Percentiles rank a stretch among this genome's conserved stretches.
Conservation (phyloP, 2,113 vertebrate genomes). For the Calonectris borealis region DNA sequence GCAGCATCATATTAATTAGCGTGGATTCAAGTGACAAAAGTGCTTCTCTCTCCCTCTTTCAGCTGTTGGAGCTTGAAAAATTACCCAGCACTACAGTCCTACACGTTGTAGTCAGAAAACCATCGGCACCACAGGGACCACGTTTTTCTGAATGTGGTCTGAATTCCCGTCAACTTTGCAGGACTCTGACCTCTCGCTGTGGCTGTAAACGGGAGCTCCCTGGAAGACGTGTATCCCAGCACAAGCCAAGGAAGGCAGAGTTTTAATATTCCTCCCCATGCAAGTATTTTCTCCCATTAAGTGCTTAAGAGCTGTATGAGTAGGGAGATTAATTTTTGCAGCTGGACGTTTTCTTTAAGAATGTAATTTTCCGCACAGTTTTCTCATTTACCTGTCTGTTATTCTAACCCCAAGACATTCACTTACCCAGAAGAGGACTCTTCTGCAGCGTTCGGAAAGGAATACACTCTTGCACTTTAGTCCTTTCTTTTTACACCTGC, state of each 20-base stretch:
- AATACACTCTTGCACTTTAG: not conserved
- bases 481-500: not conserved
- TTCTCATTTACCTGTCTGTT: constrained; percentile 23
- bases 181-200: not conserved
- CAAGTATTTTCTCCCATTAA: constrained; percentile 30
- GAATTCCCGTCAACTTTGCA: not conserved
- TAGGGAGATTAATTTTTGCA: constrained; percentile 59
- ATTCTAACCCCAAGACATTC: not conserved
- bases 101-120: not conserved
- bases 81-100: not conserved
- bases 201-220: not conserved
- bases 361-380: constrained; percentile 36
- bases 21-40: not conserved
- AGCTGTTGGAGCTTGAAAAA: not conserved
- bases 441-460: not conserved
- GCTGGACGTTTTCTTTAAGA: constrained; percentile 40
- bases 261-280: not conserved
- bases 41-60: not conserved
- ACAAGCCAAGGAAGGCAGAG: not conserved
- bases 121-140: not conserved
- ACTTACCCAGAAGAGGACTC: not conserved
- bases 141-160: not conserved
- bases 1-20: not conserved
- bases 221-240: not conserved
- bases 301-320: constrained; percentile 16